Evolutionary conservation across 1,140 invertebrate species (phyloP).

Genomic region (Nymphalis io): DNA sequence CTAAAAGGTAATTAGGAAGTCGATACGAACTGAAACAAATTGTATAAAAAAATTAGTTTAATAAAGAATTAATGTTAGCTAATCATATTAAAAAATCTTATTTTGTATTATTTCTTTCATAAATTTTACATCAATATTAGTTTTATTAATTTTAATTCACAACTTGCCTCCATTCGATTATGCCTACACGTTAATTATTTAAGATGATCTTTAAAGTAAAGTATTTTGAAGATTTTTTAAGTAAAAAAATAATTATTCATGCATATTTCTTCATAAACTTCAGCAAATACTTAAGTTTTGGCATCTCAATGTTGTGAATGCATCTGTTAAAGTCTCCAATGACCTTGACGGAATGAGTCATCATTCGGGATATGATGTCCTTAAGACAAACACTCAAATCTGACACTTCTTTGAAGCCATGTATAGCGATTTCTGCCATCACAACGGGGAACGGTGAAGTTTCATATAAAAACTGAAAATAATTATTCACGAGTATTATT

Average conservation of each 20-base stretch:
- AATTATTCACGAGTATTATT: conserved; percentile 7
- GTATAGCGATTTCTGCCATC: conserved; percentile 76
- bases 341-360: conserved; percentile 76
- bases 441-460: conserved; percentile 75
- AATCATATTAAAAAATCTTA: no score
- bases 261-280: conserved; percentile 78
- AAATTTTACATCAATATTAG: no score
- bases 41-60: not conserved
- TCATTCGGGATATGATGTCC: conserved; percentile 76
- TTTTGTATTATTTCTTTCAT: no score
- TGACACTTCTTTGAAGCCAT: conserved; percentile 75
- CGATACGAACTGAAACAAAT: no score
- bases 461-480: conserved; percentile 73
- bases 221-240: not conserved
- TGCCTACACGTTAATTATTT: not conserved
- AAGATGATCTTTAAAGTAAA: no score
- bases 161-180: not conserved
- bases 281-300: conserved; percentile 71
- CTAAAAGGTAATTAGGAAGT: no score
- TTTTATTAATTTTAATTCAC: no score
- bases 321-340: conserved; percentile 76
- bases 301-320: conserved; percentile 77
- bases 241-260: not conserved
- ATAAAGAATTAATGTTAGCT: not conserved
- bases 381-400: conserved; percentile 73